Conservation (phyloP, 2,113 vertebrate species). For the Miniopterus natalensis region DNA sequence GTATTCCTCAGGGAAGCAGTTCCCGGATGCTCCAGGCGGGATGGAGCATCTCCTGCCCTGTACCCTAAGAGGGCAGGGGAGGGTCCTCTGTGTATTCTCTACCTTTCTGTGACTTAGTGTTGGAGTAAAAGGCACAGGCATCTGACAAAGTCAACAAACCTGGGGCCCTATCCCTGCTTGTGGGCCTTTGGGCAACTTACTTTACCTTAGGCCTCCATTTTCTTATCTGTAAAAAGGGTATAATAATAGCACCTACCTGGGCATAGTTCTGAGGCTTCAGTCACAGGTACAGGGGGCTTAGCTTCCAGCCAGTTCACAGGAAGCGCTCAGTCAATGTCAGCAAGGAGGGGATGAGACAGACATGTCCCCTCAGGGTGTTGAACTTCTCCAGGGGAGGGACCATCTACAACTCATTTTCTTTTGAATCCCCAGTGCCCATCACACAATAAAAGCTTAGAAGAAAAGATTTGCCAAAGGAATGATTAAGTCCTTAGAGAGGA, state of each 20-base stretch:
- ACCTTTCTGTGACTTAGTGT: neutral
- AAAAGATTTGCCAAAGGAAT: constrained; percentile 28
- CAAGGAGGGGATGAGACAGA: neutral
- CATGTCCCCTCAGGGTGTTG: no score
- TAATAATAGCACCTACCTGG: neutral
- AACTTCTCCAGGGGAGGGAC: neutral
- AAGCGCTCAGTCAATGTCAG: neutral
- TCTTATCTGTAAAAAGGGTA: neutral
- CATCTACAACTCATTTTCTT: neutral
- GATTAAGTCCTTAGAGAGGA: neutral
- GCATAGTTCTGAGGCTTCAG: neutral
- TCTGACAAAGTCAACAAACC: neutral
- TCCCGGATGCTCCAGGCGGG: neutral
- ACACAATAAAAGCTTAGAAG: constrained; percentile 31
- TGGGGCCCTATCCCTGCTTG: no score
- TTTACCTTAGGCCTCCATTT: neutral
- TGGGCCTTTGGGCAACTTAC: no score
- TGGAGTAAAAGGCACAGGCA: neutral
- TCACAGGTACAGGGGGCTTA: neutral
- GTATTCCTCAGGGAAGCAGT: neutral
- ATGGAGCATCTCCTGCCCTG: neutral
- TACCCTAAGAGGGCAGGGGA: rapidly evolving
- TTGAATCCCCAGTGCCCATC: neutral
- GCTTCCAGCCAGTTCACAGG: neutral
- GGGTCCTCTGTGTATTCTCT: neutral